Evolutionary conservation across 1,140 invertebrate species (phyloP).

Genomic region (Oreohelix idahoensis): DNA sequence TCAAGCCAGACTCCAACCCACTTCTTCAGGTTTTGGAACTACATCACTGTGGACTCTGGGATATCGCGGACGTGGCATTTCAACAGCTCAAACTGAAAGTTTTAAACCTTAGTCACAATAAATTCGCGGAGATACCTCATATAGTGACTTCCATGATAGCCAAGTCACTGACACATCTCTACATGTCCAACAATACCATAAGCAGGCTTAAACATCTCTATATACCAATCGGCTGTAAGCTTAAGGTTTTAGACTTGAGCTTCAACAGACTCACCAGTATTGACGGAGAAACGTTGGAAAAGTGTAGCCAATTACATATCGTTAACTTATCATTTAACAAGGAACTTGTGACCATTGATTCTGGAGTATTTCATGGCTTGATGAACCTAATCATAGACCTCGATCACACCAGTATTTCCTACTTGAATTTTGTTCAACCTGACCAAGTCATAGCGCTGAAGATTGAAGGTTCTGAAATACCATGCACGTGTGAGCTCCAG

Average conservation of each 20-base stretch:
- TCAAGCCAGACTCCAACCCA: not conserved
- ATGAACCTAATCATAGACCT: not conserved
- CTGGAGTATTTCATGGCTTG: not conserved
- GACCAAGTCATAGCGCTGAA: not conserved
- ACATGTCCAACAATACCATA: not conserved
- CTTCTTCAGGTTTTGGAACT: not conserved
- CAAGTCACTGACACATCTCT: not conserved
- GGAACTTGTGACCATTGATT: not conserved
- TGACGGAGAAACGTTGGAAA: not conserved
- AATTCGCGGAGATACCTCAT: not conserved
- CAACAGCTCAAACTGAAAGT: not conserved
- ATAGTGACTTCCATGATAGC: not conserved
- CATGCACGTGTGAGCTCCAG: slow-evolving; percentile 3
- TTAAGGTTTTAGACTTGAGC: not conserved
- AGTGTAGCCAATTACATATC: not conserved
- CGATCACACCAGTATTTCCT: not conserved
- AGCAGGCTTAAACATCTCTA: not conserved
- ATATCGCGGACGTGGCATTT: not conserved
- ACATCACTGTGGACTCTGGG: not conserved
- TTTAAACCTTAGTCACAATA: not conserved
- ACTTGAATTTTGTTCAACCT: not conserved
- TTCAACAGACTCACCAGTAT: not conserved
- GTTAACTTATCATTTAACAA: not conserved
- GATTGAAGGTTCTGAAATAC: not conserved
- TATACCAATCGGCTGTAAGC: not conserved